These are phyloP conservation scores for Sabatieria punctata DNA, from an alignment of 2,888 invertebrate genomes.

Conservation along the genomic window DNA sequence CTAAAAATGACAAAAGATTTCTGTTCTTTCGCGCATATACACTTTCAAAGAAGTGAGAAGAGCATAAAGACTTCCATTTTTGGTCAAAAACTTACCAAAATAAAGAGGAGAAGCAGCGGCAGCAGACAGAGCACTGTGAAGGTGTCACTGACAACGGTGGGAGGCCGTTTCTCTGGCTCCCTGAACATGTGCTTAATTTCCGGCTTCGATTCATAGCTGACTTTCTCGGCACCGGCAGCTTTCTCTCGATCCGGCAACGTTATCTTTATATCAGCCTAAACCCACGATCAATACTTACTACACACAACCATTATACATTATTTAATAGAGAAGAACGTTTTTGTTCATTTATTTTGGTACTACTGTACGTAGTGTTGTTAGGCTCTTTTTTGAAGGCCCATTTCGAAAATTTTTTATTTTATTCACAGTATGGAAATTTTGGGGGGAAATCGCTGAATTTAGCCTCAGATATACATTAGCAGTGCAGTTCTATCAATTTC, in stretches of 20 bases:
- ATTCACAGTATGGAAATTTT: no score
- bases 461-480: no score
- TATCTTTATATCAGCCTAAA: conserved; percentile 49
- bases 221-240: conserved; percentile 26
- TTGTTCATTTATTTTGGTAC: neutral
- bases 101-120: conserved; percentile 61
- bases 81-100: conserved; percentile 48
- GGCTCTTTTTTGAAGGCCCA: no score
- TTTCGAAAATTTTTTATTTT: no score
- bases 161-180: conserved; percentile 72
- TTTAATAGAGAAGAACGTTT: neutral
- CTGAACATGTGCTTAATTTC: conserved; percentile 60
- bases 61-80: no score
- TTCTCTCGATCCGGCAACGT: conserved; percentile 45
- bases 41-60: no score
- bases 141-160: conserved; percentile 65
- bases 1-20: no score
- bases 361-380: no score
- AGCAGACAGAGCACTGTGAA: conserved; percentile 67
- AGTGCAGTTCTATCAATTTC: no score
- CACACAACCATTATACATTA: neutral
- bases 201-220: conserved; percentile 19
- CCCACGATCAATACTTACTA: conserved; percentile 5
- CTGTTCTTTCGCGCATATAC: no score
- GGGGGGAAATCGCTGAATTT: no score